Evolutionary conservation across 2,888 invertebrate species (phyloP).

Genomic region (Helicoverpa assulta): DNA sequence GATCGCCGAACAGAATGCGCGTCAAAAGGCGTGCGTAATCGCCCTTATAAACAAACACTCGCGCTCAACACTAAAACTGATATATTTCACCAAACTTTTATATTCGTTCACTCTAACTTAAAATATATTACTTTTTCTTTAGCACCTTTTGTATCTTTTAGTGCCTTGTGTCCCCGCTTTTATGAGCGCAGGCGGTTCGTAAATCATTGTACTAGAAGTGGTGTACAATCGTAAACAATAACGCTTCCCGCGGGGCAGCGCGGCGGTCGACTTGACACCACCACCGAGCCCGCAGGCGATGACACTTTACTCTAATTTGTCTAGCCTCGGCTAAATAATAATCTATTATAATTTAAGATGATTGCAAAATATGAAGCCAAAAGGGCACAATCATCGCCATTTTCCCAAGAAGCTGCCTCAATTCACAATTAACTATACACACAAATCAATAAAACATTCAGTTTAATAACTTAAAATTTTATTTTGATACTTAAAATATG

Average conservation of each 20-base stretch:
- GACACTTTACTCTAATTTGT: constrained; percentile 26
- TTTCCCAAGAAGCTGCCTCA: constrained; percentile 2
- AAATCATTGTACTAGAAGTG: constrained; percentile 90
- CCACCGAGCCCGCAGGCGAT: constrained; percentile 36
- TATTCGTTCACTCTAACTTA: constrained; percentile 87
- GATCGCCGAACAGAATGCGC: constrained; percentile 66
- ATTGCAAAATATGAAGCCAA: neutral
- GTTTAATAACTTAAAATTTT: neutral
- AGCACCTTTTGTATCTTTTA: constrained; percentile 90
- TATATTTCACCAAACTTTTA: constrained; percentile 89
- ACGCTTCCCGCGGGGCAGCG: constrained; percentile 77
- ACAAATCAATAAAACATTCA: neutral
- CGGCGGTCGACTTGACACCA: constrained; percentile 45
- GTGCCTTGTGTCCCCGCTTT: constrained; percentile 89
- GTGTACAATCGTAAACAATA: constrained; percentile 86
- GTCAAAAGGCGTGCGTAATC: constrained; percentile 86
- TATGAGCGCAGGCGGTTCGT: constrained; percentile 87
- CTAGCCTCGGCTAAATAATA: constrained; percentile 25
- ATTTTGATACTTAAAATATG: neutral
- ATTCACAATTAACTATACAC: neutral
- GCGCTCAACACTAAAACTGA: constrained; percentile 86
- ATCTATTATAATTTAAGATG: neutral
- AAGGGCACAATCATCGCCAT: neutral
- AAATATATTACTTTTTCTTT: constrained; percentile 90
- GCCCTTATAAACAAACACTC: constrained; percentile 87